Evolutionary conservation across 2,888 invertebrate species (phyloP), one percentile per base, ranked within the genome.

Genomic region (Rhagonycha fulva): DNA sequence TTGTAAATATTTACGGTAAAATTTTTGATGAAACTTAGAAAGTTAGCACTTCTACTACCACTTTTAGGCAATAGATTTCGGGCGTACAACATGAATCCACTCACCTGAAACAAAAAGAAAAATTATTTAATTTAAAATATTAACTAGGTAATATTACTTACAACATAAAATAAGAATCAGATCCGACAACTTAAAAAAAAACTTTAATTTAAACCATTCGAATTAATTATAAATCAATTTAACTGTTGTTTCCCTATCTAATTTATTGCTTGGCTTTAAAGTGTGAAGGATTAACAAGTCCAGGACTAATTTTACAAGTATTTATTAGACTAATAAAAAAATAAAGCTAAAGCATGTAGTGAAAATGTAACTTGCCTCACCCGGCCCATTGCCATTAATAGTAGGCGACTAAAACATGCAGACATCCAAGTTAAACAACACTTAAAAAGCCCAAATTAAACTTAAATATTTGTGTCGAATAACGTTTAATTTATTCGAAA

Each of bases 241-340:
- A n/a, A 47, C 47, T 47, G 47, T 47, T 47, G 47, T 47, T 47
- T 47, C 47, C 47, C 47, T 47, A 47, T n/a, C 47, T 66, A 66
- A 66, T 66, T 66, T 66, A 66, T 66, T 24, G n/a, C 26, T 23
- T n/a, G 26, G n/a, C 11, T 66, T 47, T 47, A n/a, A 23, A 26
- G n/a, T 66, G 26, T 24, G 26, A 66, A 66, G 26, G 63, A 24
- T 66, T 23, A 66, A 66, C 63, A 66, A 66, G 24, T 24, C 26
- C 19, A 24, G 26, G 26, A 66, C 63, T 26, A 66, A 23, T 26
- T 24, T 66, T 66, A 66, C 63, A 66, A 66, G 24, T 66, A 66
- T 66, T 66, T 66, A 66, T 66, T 66, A 66, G 26, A 24, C 23
- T 26, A 66, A 66, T 66, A 66, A 66, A 66, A 66, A 66, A 66